These are phyloP conservation scores for Sylvicola cinctus DNA, from an alignment of 2,888 invertebrate genomes.

Conservation along the genomic window DNA sequence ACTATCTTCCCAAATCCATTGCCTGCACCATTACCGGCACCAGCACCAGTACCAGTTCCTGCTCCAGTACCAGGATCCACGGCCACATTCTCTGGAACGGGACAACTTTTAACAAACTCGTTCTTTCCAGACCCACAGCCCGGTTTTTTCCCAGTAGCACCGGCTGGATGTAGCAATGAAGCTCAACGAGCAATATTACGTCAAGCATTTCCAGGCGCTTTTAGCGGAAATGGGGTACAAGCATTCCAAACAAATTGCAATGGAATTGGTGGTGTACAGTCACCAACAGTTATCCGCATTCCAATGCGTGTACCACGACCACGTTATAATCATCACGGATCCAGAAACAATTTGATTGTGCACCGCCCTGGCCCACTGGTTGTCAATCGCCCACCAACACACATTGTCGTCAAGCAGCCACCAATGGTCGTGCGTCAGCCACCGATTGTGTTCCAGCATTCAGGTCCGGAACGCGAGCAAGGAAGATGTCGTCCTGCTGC, in stretches of 20 bases:
- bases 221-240: too few relatives aligned
- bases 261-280: background rate
- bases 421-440: conserved; percentile 23
- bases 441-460: conserved; percentile 23
- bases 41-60: background rate
- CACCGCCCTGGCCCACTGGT: conserved; percentile 23
- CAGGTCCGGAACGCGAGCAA: too few relatives aligned
- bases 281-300: background rate
- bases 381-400: conserved; percentile 22
- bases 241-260: too few relatives aligned
- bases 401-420: conserved; percentile 21
- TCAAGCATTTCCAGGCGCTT: too few relatives aligned
- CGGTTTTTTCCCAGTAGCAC: background rate
- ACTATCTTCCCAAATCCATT: background rate
- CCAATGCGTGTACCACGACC: background rate
- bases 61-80: background rate
- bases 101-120: too few relatives aligned
- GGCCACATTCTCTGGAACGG: too few relatives aligned
- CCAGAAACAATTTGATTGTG: conserved; percentile 9
- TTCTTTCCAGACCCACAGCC: background rate
- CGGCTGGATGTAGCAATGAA: background rate
- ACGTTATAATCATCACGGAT: background rate
- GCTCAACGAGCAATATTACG: too few relatives aligned
- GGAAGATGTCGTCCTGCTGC: too few relatives aligned
- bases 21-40: background rate